Percentiles rank a stretch among this genome's conserved stretches.
Evolutionary conservation across 2,113 vertebrate genomes (phyloP).

Genomic region (human): GRCh38 chr2:110262501-110263000

Average conservation of each 20-base stretch:
- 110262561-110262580: neutral
- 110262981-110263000: neutral
- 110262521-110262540: neutral
- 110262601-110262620: neutral
- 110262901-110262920: neutral
- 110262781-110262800: neutral
- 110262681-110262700: conserved; percentile 87
- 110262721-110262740: conserved; percentile 94
- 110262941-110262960: neutral
- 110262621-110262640: neutral
- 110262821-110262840: neutral
- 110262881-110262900: neutral
- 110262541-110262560: neutral
- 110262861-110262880: conserved; percentile 34
- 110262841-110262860: neutral
- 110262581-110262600: neutral
- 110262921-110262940: neutral
- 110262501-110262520: neutral
- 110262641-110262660: conserved; percentile 87
- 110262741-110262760: conserved; percentile 86
- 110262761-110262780: conserved; percentile 87
- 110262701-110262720: conserved; percentile 90
- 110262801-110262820: neutral
- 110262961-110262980: neutral
- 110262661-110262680: conserved; percentile 93